Evolutionary conservation across 2,888 invertebrate genomes (phyloP), one percentile per base, ranked within the genome.

Genomic region (Megalurothrips usitatus): DNA sequence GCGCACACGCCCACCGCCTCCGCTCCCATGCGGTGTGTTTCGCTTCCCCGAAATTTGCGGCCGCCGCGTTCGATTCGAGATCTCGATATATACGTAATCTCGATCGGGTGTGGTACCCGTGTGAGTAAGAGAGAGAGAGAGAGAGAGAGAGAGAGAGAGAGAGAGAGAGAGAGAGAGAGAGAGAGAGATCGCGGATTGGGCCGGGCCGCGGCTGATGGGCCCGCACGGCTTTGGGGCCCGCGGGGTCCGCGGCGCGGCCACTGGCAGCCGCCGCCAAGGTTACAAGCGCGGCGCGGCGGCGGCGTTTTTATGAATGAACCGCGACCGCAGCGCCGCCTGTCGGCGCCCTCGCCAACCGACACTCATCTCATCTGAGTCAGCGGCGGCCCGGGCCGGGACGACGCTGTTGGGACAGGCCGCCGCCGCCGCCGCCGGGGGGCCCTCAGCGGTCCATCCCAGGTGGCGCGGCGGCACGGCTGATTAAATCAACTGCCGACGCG

Each of bases 221-320:
- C 58, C 17, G 4, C 52, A 58, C 58, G n/a, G 68, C 68, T 23
- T 23, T 23, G 68, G 52, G 68, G 68, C 68, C n/a, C 68, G 68
- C 23, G 68, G 3, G 23, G 68, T n/a, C 68, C 11, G 3, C 9
- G 68, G 3, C n/a, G 1, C 9, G 11, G 63, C 68, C 6, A 9
- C 9, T 23, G 9, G 14, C n/a, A 23, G 68, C 68, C 68, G 26
- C 68, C 68, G 68, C 68, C 68, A 75, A 75, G 68, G 68, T 26
- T 75, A 75, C 68, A 26, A 26, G 11, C 68, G 68, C 23, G n/a
- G n/a, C n/a, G n/a, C n/a, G n/a, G n/a, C n/a, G n/a, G n/a, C 34
- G 34, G 34, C 34, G 34, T 43, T 23, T 75, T 75, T 75, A 75
- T 75, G 68, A 75, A 75, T 75, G 68, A 26, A 75, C 23, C 68